Evolutionary conservation across 2,113 vertebrate species (phyloP), one percentile per base, ranked within the genome.

Genomic region (Oreochromis niloticus): DNA sequence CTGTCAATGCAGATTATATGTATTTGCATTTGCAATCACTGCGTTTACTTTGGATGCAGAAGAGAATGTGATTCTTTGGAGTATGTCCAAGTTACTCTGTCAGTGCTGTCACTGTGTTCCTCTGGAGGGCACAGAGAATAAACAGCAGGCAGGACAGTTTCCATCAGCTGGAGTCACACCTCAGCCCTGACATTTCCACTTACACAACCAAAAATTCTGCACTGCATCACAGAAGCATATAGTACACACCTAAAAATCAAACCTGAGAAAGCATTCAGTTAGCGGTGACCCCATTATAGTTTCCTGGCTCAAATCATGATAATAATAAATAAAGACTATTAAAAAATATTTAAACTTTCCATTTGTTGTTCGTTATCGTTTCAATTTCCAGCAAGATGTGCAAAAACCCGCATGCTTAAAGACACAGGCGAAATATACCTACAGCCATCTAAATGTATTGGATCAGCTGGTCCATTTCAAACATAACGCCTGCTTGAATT

Each of bases 151-250:
- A 75, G 78, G 78, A 90, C 52, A 16, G 61, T 89, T 87, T 90
- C 90, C 89, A 87, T 90, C 93, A 92, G 88, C 88, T 91, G 93
- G 59, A 87, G 83, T 87, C 83, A 71, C 84, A 36, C 78, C 82
- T 87, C 79, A 24, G 81, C 80, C 9, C n/a, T 32, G 81, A 87
- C 87, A 82, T 80, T 79, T 87, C 32, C 55, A 59, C 73, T 39
- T 7, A 11, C 22, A 63, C 16, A 56, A 52, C 41, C 73, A 22
- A 55, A 80, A 41, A 81, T 57, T 27, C 41, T 4, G 2, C 30
- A 36, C 9, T 82, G 75, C 59, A 81, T 43, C 61, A 48, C 9
- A 2, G 12, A 6, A 79, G 54, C 50, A 78, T 30, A 16, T 7
- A 9, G 9, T 6, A 36, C 61, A 52, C 10, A n/a, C 6, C 46